phyloP scores from a whole-genome alignment of 2,888 invertebrate genomes.

The Chesias legatella region DNA sequence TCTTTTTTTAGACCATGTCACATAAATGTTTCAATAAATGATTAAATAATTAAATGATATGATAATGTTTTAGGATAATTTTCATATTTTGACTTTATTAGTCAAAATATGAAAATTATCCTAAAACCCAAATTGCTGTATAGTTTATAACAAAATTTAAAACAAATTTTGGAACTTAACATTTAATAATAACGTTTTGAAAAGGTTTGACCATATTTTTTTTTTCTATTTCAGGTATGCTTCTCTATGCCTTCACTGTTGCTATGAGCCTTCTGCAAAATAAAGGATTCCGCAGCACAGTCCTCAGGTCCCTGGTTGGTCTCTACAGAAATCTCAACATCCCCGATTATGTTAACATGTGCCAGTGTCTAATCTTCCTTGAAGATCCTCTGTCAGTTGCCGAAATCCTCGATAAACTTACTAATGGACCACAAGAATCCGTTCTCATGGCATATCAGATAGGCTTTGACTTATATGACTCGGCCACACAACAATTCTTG shows the following conservation, averaged over 20 bases:
- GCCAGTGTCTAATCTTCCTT: slow-evolving; percentile 97
- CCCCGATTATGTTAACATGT: slow-evolving; percentile 99
- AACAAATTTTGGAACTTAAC: too few species aligned
- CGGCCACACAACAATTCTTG: slow-evolving; percentile 98
- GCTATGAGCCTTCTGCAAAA: slow-evolving; percentile 98
- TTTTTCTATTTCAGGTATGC: slow-evolving; percentile 82
- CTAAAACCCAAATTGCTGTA: too few species aligned
- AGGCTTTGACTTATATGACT: slow-evolving; percentile 99
- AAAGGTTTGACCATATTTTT: neutral
- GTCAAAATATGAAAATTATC: too few species aligned
- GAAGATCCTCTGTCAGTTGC: slow-evolving; percentile 97
- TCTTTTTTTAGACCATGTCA: too few species aligned
- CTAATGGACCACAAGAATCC: slow-evolving; percentile 87
- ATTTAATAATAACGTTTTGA: too few species aligned
- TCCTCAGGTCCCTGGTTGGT: slow-evolving; percentile 92
- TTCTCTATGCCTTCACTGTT: slow-evolving; percentile 97
- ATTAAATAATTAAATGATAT: too few species aligned
- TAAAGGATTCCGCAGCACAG: slow-evolving; percentile 94
- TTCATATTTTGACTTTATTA: too few species aligned
- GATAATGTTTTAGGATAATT: too few species aligned
- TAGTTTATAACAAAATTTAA: too few species aligned
- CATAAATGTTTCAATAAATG: too few species aligned
- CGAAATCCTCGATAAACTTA: slow-evolving; percentile 93
- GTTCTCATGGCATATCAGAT: slow-evolving; percentile 99
- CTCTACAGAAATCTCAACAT: slow-evolving; percentile 93